These are phyloP conservation scores for Folsomia candida DNA, from an alignment of 2,888 invertebrate species.

Conservation along the genomic window DNA sequence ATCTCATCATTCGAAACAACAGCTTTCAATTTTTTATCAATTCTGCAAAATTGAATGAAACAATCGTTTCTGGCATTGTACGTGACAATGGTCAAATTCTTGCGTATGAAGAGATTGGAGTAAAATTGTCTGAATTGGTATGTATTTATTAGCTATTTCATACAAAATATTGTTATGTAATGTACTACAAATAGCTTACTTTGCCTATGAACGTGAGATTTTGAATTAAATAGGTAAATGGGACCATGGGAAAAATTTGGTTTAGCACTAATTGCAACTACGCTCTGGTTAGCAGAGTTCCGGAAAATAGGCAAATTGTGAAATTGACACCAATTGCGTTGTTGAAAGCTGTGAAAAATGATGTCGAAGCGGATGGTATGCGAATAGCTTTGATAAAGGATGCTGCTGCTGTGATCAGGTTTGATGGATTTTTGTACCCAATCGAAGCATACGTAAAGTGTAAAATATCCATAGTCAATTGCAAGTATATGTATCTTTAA, in stretches of 20 bases:
- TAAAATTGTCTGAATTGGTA: conserved; percentile 55
- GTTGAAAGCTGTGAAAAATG: conserved; percentile 86
- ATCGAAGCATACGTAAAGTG: too few species aligned
- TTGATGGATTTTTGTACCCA: too few species aligned
- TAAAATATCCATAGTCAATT: too few species aligned
- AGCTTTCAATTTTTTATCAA: conserved; percentile 67
- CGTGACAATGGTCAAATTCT: conserved; percentile 60
- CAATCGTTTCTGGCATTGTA: conserved; percentile 62
- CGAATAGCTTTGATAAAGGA: conserved; percentile 79
- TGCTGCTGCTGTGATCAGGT: conserved; percentile 82
- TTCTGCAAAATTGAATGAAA: conserved; percentile 58
- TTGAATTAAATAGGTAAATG: conserved; percentile 15
- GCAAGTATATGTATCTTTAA: too few species aligned
- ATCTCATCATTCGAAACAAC: conserved; percentile 59
- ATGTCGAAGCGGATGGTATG: conserved; percentile 77
- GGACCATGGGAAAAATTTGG: conserved; percentile 59
- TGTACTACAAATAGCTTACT: not conserved
- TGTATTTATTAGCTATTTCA: not conserved
- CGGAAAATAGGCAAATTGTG: conserved; percentile 56
- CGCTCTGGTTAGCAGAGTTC: conserved; percentile 59
- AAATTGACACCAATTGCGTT: conserved; percentile 74
- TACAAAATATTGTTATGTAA: too few species aligned
- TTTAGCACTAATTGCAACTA: conserved; percentile 63
- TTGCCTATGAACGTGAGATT: not conserved
- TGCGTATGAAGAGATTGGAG: conserved; percentile 60